Evolutionary conservation across 2,888 invertebrate species (phyloP), one percentile per base, ranked within the genome.

Genomic region (Flexamia atlantica): DNA sequence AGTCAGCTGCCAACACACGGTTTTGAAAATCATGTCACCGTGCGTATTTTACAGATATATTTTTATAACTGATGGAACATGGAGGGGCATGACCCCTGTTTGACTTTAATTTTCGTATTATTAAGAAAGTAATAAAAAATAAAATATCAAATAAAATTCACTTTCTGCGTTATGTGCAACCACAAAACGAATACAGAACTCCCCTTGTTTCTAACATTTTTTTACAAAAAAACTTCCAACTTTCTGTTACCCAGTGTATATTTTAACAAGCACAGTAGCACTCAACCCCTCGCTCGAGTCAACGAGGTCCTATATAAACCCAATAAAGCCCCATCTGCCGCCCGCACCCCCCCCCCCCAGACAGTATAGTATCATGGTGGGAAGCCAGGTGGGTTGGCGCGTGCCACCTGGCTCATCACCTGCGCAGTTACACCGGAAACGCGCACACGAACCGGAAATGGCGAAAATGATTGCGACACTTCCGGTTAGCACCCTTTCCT

Each of bases 391-490:
- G 64, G 28, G 25, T 23, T 0, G 30, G 64, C 64, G 64, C 64
- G 64, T 64, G 64, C 64, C 64, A 64, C 64, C 64, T 64, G 64
- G 64, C 1, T 57, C 46, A 64, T 64, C 64, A 64, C 64, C 64
- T 64, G 64, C 64, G 28, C 30, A 53, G 14, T 10, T 17, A 57
- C 28, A 30, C 64, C 64, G 64, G 64, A 64, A 64, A 64, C 30
- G 30, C 25, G 28, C 30, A 64, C 14, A 14, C 4, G 46, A 32
- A 23, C 42, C 74, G 74, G 74, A 76, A 76, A 76, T 46, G 40
- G 74, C 74, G 40, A 76, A 76, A 70, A 70, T 20, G 70, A 70
- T 70, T 70, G 70, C 20, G 28, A 46, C 28, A 76, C 74, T 76
- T 76, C 74, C 74, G 74, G 46, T 76, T 28, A 14, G n/a, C 74